These are phyloP conservation scores for Nymphicus hollandicus DNA, from an alignment of 2,113 vertebrate species.

Conservation along the genomic window DNA sequence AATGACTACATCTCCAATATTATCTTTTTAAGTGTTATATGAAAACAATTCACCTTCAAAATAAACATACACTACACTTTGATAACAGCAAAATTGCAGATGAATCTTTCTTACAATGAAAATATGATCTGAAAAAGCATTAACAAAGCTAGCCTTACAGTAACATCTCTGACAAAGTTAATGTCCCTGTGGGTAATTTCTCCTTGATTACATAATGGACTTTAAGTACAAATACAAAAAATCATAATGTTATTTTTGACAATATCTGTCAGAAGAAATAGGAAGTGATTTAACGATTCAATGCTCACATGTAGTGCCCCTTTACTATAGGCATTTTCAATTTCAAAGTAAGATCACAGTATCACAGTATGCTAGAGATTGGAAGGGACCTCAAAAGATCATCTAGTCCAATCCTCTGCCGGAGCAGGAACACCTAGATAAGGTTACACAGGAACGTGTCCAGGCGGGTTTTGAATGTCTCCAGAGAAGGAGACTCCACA, in stretches of 20 bases:
- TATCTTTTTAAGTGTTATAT: neutral
- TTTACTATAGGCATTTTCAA: neutral
- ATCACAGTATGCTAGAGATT: too few relatives aligned
- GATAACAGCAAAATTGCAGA: neutral
- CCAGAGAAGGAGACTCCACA: too few relatives aligned
- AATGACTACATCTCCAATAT: neutral
- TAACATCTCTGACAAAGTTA: neutral
- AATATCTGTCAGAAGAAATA: neutral
- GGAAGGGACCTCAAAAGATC: too few relatives aligned
- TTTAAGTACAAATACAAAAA: neutral
- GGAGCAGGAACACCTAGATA: too few relatives aligned
- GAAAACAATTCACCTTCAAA: neutral
- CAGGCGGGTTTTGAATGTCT: too few relatives aligned
- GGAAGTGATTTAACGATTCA: neutral
- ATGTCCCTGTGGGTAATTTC: neutral
- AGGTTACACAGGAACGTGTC: too few relatives aligned
- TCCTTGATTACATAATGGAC: neutral
- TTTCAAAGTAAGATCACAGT: neutral
- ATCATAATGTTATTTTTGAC: neutral
- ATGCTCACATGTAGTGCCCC: neutral
- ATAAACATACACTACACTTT: neutral
- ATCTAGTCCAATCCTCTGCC: too few relatives aligned
- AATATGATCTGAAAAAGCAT: neutral
- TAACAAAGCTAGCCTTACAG: neutral
- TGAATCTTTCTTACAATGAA: neutral